phyloP scores from a whole-genome alignment of 2,888 invertebrate species.

The Drosophila pseudotakahashii region DNA sequence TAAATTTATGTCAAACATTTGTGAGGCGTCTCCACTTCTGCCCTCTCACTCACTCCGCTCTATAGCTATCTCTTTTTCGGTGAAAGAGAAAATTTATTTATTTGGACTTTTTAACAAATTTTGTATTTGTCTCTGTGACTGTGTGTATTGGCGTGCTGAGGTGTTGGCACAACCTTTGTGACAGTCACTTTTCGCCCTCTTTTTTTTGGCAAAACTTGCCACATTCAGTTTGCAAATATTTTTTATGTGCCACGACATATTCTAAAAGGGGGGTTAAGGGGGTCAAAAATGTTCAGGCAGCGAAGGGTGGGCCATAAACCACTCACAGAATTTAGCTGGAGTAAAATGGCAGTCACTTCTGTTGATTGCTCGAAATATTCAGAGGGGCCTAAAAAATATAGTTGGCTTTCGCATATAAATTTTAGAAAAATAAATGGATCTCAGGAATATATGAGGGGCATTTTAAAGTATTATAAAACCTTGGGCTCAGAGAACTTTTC shows the following conservation, averaged over 20 bases:
- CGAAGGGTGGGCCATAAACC: constrained; percentile 24
- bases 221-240: constrained; percentile 53
- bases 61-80: neutral
- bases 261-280: neutral
- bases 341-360: constrained; percentile 57
- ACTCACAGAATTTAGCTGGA: constrained; percentile 8
- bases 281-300: constrained; percentile 1
- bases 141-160: constrained; percentile 38
- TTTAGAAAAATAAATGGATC: constrained; percentile 37
- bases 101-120: constrained; percentile 79
- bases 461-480: constrained; percentile 52
- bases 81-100: constrained; percentile 64
- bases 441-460: constrained; percentile 42
- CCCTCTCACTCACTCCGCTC: neutral
- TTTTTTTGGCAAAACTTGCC: constrained; percentile 33
- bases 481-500: constrained; percentile 40
- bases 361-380: constrained; percentile 59
- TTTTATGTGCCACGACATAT: constrained; percentile 52
- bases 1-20: constrained; percentile 77
- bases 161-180: constrained; percentile 41
- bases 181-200: neutral
- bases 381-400: constrained; percentile 12
- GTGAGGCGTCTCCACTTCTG: constrained; percentile 25
- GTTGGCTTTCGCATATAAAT: constrained; percentile 34
- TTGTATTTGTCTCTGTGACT: constrained; percentile 38